phyloP scores from a whole-genome alignment of 2,888 invertebrate species.

The Cantharis lateralis region DNA sequence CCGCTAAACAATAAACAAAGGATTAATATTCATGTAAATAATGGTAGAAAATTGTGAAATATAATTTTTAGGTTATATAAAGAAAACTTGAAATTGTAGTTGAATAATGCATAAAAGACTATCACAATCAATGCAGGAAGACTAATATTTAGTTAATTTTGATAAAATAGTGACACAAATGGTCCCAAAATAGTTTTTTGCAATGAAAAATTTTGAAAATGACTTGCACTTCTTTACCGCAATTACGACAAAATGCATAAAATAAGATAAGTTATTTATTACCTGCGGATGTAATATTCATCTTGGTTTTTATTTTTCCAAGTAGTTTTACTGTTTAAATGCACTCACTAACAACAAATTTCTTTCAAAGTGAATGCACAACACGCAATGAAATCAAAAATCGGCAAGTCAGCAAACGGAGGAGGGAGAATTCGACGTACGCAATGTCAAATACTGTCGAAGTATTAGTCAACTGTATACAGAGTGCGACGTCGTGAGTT shows the following conservation, averaged over 20 bases:
- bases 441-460: not conserved
- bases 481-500: not conserved
- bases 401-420: not conserved
- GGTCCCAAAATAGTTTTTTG: not conserved
- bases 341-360: not conserved
- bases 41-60: not conserved
- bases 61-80: not conserved
- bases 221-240: slow-evolving; percentile 48
- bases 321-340: not conserved
- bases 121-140: not conserved
- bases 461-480: not conserved
- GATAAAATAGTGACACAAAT: not conserved
- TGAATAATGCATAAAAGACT: not conserved
- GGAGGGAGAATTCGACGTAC: slow-evolving; percentile 6
- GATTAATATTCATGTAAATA: not conserved
- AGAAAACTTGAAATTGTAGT: not conserved
- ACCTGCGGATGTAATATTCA: slow-evolving; percentile 64
- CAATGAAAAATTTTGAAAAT: slow-evolving; percentile 28
- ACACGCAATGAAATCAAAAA: not conserved
- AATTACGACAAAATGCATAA: slow-evolving; percentile 10
- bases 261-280: slow-evolving; percentile 20
- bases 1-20: slow-evolving; percentile 64
- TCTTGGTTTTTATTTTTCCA: slow-evolving; percentile 35
- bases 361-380: not conserved
- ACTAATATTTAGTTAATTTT: too few relatives aligned